Evolutionary conservation across 2,888 invertebrate species (phyloP), one percentile per base, ranked within the genome.

Genomic region (Hydropsyche betteni): DNA sequence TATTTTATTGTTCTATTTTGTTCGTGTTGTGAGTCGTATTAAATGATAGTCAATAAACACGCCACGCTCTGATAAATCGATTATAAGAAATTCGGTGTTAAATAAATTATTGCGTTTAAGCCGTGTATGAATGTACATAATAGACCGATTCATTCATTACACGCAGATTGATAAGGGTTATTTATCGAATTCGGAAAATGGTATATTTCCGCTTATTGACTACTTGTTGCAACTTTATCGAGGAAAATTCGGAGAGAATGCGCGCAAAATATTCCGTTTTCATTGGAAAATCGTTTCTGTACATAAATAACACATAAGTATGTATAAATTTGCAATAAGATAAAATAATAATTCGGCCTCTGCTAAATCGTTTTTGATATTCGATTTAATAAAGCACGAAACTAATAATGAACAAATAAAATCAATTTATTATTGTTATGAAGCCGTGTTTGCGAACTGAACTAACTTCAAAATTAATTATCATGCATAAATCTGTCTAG

Each of bases 101-200:
- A 55, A 55, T 55, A 55, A 55, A 55, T 55, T 55, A 55, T 55
- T 3, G 6, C 55, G 55, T 55, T 55, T 10, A 14, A 14, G 6
- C 14, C 55, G 55, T 14, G 55, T 14, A n/a, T 16, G 55, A 55
- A n/a, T 16, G 55, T 44, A 44, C 44, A 44, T 44, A 44, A 44
- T 44, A 44, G 44, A 55, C 14, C 55, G 16, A 55, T 55, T n/a
- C 55, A 55, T 55, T 55, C 55, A 55, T 55, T 55, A 55, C 55
- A n/a, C 16, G 16, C 16, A 55, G 55, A 55, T 55, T 55, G 55
- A 55, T 55, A 55, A 55, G 55, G 55, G 55, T 55, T 55, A 55
- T 55, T 55, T 55, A 55, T 55, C 55, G 55, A 55, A 55, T 55
- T 55, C 55, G 55, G 55, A 55, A 55, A 55, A 55, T 55, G 55